Evolutionary conservation across 2,888 invertebrate species (phyloP).

Genomic region (Phorcus lineatus): DNA sequence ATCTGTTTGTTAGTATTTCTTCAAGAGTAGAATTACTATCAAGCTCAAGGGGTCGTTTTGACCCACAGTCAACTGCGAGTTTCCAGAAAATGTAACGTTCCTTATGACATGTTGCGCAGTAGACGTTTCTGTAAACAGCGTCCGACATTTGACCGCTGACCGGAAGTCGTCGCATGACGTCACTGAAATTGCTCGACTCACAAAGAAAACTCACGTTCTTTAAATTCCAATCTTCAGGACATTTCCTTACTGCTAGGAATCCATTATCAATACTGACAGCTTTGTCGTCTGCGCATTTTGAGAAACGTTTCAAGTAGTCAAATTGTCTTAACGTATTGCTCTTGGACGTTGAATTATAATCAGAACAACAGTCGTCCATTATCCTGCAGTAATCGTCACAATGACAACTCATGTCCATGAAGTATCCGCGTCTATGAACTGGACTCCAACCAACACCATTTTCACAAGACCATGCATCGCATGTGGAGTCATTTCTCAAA

Average conservation of each 20-base stretch:
- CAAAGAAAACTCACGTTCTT: background rate
- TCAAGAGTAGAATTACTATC: background rate
- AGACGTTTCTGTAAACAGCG: constrained; percentile 50
- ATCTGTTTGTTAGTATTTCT: background rate
- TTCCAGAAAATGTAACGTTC: constrained; percentile 38
- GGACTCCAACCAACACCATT: background rate
- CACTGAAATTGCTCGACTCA: background rate
- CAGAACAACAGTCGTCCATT: constrained; percentile 57
- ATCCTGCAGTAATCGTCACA: constrained; percentile 56
- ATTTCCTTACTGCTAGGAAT: background rate
- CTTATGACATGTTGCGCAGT: constrained; percentile 48
- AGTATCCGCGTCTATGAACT: background rate
- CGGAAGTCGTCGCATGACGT: constrained; percentile 39
- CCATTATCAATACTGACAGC: background rate
- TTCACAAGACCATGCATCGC: constrained; percentile 3
- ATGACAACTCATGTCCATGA: constrained; percentile 30
- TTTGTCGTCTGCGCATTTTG: background rate
- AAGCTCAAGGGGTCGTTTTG: background rate
- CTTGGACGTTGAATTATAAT: constrained; percentile 27
- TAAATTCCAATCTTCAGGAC: background rate
- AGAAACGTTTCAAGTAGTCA: background rate
- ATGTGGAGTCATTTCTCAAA: background rate
- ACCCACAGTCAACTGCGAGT: constrained; percentile 29
- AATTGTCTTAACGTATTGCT: background rate
- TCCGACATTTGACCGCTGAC: constrained; percentile 44